Evolutionary conservation across 2,113 vertebrate genomes (phyloP), one percentile per base, ranked within the genome.

Genomic region (Epinephelus fuscoguttatus): DNA sequence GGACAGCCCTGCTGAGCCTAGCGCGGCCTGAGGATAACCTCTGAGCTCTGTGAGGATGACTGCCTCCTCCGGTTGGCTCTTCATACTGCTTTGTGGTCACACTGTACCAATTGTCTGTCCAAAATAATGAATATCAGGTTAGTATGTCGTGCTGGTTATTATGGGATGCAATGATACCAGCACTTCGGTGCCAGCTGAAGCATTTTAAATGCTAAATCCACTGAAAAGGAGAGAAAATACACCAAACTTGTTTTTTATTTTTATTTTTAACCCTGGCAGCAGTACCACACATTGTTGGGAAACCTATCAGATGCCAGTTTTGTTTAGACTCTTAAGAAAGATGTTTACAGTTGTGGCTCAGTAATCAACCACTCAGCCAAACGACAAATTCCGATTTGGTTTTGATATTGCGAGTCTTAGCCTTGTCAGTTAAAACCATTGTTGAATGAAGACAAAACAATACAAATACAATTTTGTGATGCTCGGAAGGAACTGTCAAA

Each of bases 1-100:
- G 93, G 72, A 95, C 89, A 56, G 96, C 97, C 86, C 96, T 93
- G 85, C 70, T 95, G 2, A 89, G 91, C 81, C 92, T 88, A 52
- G 80, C 84, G 0, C 84, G 71, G 27, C 92, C 93, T 2, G 62
- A 2, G 14, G 84, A 85, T 8, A 78, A 87, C 86, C 78, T n/a
- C 81, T 40, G 79, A 1, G 42, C 69, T 92, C 92, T 74, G 80
- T 30, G 19, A 73, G 55, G 72, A 18, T 21, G 23, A 42, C 45
- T 21, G 52, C 79, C 78, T 7, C 50, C 79, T 55, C 53, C 47
- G 8, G 68, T 62, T 53, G 83, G 30, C n/a, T 70, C 72, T 18
- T 69, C 70, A 11, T 66, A 75, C 4, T n/a, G 56, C 66, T 66
- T 45, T 61, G 90, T 63, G 14, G 5, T 72, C 62, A 61, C 78